These are phyloP conservation scores for Myiotriccus ornatus DNA, from an alignment of 2,797 vertebrate genomes.

Conservation along the genomic window DNA sequence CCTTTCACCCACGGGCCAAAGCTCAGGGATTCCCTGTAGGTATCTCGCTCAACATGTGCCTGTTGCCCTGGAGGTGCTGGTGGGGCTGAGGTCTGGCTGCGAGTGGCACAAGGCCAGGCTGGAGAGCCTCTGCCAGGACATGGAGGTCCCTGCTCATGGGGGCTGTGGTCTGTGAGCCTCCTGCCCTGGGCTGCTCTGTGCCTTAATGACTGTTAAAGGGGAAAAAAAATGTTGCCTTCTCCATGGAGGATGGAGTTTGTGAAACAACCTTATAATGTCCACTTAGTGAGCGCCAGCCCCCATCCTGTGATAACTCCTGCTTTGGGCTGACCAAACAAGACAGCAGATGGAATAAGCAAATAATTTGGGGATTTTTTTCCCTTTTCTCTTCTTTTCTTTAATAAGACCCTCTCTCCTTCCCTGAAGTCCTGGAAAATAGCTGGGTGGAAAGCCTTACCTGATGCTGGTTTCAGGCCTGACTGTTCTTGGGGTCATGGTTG, in stretches of 20 bases:
- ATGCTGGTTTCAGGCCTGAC: not conserved
- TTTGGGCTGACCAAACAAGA: slow-evolving; percentile 28
- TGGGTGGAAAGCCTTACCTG: not conserved
- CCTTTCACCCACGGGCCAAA: not conserved
- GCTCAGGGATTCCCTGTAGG: not conserved
- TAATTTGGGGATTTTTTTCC: not conserved
- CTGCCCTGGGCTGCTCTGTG: not conserved
- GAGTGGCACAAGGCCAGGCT: not conserved
- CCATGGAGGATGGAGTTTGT: not conserved
- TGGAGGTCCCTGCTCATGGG: not conserved
- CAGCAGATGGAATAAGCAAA: slow-evolving; percentile 39
- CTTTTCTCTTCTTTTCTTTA: not conserved
- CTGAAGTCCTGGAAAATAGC: not conserved
- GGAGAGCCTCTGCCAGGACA: accelerated
- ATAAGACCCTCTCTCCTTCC: slow-evolving; percentile 9
- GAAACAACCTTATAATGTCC: slow-evolving; percentile 22
- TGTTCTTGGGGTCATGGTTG: not conserved
- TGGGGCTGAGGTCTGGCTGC: not conserved
- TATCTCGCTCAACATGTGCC: accelerated
- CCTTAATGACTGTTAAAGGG: not conserved
- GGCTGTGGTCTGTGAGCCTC: not conserved
- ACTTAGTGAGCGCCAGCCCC: not conserved
- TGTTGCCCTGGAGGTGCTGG: not conserved
- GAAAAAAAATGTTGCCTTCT: not conserved
- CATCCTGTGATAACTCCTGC: not conserved